Conservation (phyloP, 2,113 vertebrate genomes). For the Sturnira hondurensis region DNA sequence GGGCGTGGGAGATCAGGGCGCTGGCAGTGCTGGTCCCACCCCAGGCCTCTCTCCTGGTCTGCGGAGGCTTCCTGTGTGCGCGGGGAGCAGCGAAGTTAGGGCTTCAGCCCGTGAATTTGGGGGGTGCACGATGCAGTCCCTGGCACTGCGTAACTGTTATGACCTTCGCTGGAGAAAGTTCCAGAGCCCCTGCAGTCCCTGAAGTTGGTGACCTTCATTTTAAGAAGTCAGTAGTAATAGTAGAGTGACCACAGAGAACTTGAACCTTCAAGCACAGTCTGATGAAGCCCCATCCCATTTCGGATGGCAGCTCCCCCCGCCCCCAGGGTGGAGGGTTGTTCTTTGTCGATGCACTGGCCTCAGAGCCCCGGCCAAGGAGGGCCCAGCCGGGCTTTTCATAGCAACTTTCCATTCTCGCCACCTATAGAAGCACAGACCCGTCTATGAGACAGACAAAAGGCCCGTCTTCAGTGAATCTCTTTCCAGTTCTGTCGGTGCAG, state of each 20-base stretch:
- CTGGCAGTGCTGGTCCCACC: neutral
- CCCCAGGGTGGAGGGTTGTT: too few species aligned
- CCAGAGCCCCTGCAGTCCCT: neutral
- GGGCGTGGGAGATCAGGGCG: neutral
- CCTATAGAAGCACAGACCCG: neutral
- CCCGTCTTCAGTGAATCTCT: neutral
- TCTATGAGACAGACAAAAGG: neutral
- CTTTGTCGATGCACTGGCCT: neutral
- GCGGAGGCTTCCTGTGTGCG: rapidly evolving
- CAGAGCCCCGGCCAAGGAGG: too few species aligned
- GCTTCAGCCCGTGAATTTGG: too few species aligned
- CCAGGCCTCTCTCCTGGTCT: neutral
- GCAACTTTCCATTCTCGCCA: neutral
- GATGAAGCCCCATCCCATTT: neutral
- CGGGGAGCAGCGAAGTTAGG: neutral
- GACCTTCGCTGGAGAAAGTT: neutral
- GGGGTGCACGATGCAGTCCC: neutral
- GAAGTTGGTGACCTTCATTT: neutral
- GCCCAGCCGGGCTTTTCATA: too few species aligned
- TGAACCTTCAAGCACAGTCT: neutral
- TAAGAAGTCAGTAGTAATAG: neutral
- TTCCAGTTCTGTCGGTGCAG: neutral
- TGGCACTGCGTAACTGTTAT: neutral
- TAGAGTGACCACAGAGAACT: neutral
- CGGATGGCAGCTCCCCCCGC: rapidly evolving